Percentiles rank a stretch among this genome's conserved stretches.
phyloP scores from a whole-genome alignment of 2,888 invertebrate genomes.

The Lucinisca nassula region DNA sequence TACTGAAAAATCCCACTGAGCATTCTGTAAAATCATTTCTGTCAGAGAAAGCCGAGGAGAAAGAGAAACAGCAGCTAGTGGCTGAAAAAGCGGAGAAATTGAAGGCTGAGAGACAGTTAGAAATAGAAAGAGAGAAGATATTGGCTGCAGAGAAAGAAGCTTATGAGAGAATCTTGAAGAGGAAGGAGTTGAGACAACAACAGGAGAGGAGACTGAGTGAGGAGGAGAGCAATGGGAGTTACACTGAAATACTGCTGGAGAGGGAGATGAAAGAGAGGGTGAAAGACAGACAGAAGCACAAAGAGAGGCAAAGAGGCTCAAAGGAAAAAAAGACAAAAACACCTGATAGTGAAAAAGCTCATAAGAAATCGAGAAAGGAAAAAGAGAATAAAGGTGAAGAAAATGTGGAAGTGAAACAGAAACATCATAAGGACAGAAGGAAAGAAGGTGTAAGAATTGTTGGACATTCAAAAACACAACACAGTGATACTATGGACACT shows the following conservation, averaged over 20 bases:
- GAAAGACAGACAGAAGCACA: slow-evolving; percentile 48
- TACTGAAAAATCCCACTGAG: slow-evolving; percentile 81
- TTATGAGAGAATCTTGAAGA: slow-evolving; percentile 50
- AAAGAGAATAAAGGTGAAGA: slow-evolving; percentile 52
- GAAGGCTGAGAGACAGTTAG: slow-evolving; percentile 48
- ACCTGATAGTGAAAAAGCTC: slow-evolving; percentile 42
- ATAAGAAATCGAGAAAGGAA: slow-evolving; percentile 57
- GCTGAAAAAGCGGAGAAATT: slow-evolving; percentile 61
- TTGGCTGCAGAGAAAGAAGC: slow-evolving; percentile 48
- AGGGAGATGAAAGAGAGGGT: slow-evolving; percentile 65
- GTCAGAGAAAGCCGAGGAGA: slow-evolving; percentile 68
- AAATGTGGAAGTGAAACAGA: neutral
- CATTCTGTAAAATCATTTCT: slow-evolving; percentile 78
- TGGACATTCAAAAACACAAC: neutral
- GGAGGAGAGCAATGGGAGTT: slow-evolving; percentile 80
- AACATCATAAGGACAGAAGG: neutral
- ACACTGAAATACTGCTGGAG: slow-evolving; percentile 74
- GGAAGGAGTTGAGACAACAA: slow-evolving; percentile 57
- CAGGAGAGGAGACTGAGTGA: slow-evolving; percentile 73
- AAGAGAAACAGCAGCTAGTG: slow-evolving; percentile 43
- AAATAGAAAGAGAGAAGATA: slow-evolving; percentile 23
- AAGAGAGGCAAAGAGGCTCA: slow-evolving; percentile 38
- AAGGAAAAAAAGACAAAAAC: slow-evolving; percentile 48
- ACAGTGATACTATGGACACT: slow-evolving; percentile 76
- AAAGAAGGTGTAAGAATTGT: neutral